Percentiles rank a stretch among this genome's conserved stretches.
Evolutionary conservation across 2,113 vertebrate species (phyloP).

Genomic region (Thalassarche chlororhynchos): DNA sequence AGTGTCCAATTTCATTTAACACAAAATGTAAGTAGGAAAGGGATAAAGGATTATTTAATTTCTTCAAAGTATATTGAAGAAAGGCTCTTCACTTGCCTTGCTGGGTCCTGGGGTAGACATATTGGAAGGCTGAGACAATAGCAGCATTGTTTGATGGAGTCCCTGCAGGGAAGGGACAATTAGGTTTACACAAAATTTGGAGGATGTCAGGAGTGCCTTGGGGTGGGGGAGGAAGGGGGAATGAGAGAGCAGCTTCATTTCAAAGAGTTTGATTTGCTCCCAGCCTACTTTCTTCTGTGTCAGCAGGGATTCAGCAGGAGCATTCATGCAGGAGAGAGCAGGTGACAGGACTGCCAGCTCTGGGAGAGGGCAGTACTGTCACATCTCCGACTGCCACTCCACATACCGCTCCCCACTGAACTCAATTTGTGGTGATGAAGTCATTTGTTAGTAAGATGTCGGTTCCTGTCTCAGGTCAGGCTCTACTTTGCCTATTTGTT

Average conservation of each 20-base stretch:
- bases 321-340: slow-evolving; percentile 30
- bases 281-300: background rate
- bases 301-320: background rate
- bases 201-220: background rate
- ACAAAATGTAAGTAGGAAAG: background rate
- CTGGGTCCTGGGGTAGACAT: background rate
- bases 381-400: background rate
- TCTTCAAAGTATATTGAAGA: background rate
- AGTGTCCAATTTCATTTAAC: background rate
- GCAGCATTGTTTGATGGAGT: background rate
- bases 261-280: background rate
- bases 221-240: background rate
- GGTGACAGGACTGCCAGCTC: background rate
- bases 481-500: background rate
- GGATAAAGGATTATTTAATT: background rate
- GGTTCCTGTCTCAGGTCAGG: background rate
- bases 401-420: background rate
- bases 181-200: background rate
- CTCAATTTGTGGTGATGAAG: background rate
- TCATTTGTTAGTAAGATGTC: background rate
- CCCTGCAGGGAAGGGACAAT: background rate
- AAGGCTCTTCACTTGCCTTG: background rate
- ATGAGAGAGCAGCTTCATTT: background rate
- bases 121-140: background rate
- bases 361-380: background rate